phyloP scores from a whole-genome alignment of 2,797 vertebrate genomes.

The Megaceryle alcyon region DNA sequence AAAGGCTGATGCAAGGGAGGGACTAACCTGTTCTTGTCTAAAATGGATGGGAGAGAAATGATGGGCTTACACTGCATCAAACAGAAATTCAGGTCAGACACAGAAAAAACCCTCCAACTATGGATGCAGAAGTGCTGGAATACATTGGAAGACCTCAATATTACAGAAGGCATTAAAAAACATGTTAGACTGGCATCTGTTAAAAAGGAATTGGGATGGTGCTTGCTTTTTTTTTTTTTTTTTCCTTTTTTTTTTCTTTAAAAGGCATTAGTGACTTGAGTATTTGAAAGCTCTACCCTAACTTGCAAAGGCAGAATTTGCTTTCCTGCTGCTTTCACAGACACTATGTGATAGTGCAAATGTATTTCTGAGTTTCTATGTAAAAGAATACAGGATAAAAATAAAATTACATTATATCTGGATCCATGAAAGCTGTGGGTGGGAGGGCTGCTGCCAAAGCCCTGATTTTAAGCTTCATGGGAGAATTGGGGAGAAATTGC shows the following conservation, averaged over 20 bases:
- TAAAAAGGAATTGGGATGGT: not conserved
- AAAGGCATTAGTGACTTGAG: not conserved
- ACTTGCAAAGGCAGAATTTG: conserved; percentile 18
- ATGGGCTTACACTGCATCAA: not conserved
- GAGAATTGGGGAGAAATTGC: conserved; percentile 67
- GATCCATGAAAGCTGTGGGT: conserved; percentile 63
- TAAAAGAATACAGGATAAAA: conserved; percentile 58
- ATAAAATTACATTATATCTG: conserved; percentile 71
- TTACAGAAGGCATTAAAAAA: not conserved
- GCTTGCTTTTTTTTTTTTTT: not conserved
- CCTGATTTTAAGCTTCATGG: conserved; percentile 64
- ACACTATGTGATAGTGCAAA: conserved; percentile 23
- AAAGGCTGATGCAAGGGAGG: not conserved
- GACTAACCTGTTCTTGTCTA: not conserved
- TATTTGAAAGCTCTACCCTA: not conserved
- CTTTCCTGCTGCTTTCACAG: conserved; percentile 42
- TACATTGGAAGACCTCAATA: not conserved
- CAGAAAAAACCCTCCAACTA: not conserved
- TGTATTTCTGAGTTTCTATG: conserved; percentile 57
- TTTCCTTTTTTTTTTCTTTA: not conserved
- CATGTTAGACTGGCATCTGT: not conserved
- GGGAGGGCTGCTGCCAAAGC: conserved; percentile 61
- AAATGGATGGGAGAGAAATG: not conserved
- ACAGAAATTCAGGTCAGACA: not conserved
- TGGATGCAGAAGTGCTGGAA: not conserved